phyloP scores from a whole-genome alignment of 2,797 vertebrate genomes.

The Propithecus deckenii region DNA sequence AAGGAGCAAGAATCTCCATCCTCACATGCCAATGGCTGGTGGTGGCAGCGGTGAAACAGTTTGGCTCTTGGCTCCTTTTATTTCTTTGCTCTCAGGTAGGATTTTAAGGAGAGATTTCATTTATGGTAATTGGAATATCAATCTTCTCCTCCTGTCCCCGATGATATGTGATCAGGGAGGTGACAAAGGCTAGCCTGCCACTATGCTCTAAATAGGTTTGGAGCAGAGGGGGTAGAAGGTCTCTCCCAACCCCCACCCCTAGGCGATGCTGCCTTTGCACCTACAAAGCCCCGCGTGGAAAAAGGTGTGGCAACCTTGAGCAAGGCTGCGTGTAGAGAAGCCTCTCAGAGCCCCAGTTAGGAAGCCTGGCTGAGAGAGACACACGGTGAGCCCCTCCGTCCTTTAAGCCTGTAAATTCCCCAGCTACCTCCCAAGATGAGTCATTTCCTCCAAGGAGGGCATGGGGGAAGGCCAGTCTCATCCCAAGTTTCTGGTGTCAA shows the following conservation, averaged over 20 bases:
- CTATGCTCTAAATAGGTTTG: background rate
- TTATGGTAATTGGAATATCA: constrained; percentile 63
- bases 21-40: rapidly evolving
- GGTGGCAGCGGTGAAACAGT: background rate
- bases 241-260: background rate
- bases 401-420: rapidly evolving
- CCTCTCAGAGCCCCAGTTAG: background rate
- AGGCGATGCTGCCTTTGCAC: background rate
- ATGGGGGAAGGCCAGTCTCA: background rate
- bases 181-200: background rate
- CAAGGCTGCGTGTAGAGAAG: rapidly evolving
- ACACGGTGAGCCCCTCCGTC: rapidly evolving
- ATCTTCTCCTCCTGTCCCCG: constrained; percentile 31
- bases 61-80: background rate
- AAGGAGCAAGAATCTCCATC: background rate
- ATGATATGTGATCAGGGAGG: constrained; percentile 24
- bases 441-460: background rate
- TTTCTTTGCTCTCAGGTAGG: constrained; percentile 1
- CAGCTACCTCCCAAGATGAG: too few species aligned
- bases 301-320: rapidly evolving
- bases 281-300: background rate
- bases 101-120: constrained; percentile 54
- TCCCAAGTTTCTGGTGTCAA: background rate
- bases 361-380: background rate
- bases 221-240: background rate